Conservation (phyloP, 2,113 vertebrate species). For the Crotophaga sulcirostris region DNA sequence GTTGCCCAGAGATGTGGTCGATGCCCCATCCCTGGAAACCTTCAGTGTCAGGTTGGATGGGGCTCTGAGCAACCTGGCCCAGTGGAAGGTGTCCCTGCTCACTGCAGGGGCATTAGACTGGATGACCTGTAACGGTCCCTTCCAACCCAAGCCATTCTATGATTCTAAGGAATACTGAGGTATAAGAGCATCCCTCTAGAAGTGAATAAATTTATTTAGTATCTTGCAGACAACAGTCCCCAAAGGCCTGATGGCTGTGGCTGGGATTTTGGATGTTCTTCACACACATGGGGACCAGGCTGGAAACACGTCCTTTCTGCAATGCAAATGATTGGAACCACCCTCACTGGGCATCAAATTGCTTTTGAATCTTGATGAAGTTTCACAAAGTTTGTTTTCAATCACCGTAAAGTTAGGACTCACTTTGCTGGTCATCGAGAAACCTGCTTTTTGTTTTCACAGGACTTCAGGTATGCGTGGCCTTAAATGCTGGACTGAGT, state of each 20-base stretch:
- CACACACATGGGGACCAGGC: not conserved
- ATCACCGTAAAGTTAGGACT: not conserved
- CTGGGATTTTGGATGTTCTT: not conserved
- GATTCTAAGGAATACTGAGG: not conserved
- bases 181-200: not conserved
- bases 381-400: not conserved
- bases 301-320: not conserved
- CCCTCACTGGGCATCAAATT: not conserved
- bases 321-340: not conserved
- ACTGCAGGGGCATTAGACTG: too few species aligned
- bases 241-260: not conserved
- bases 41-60: too few species aligned
- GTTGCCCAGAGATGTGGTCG: too few species aligned
- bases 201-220: not conserved
- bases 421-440: not conserved
- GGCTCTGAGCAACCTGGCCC: too few species aligned
- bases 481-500: not conserved
- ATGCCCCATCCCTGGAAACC: too few species aligned
- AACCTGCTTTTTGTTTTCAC: not conserved
- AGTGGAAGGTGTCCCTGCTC: too few species aligned
- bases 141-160: too few species aligned
- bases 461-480: not conserved
- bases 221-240: not conserved
- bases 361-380: not conserved
- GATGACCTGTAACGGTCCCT: too few species aligned